These are phyloP conservation scores for Temnothorax longispinosus DNA, from an alignment of 1,140 invertebrate species.

Conservation along the genomic window DNA sequence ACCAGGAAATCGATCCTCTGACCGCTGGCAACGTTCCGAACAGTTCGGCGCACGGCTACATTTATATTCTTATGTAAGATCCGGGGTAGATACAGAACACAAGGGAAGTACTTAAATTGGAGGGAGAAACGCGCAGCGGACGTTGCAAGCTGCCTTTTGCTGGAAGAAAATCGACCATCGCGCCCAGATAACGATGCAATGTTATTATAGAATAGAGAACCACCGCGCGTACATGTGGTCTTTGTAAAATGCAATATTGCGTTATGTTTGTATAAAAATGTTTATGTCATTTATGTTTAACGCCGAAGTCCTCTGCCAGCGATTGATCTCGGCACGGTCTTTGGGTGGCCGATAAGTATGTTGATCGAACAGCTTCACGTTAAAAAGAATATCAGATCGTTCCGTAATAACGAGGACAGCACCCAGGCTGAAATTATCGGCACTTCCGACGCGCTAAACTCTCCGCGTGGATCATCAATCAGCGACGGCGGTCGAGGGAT, in stretches of 20 bases:
- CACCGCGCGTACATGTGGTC: neutral
- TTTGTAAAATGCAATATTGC: neutral
- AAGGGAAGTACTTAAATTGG: conserved; percentile 63
- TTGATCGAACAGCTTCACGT: conserved; percentile 38
- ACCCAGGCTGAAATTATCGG: conserved; percentile 73
- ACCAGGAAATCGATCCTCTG: conserved; percentile 71
- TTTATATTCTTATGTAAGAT: conserved; percentile 77
- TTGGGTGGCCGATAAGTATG: conserved; percentile 60
- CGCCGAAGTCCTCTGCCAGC: neutral
- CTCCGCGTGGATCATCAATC: conserved; percentile 68
- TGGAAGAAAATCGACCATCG: conserved; percentile 7
- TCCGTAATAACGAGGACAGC: conserved; percentile 70
- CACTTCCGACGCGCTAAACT: conserved; percentile 76
- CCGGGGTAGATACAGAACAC: conserved; percentile 70
- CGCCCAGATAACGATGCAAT: conserved; percentile 10
- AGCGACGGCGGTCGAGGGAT: conserved; percentile 49
- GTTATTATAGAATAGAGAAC: conserved; percentile 30
- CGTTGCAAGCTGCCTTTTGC: conserved; percentile 68
- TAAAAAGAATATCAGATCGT: conserved; percentile 62
- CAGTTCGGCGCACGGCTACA: conserved; percentile 68
- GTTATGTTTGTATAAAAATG: conserved; percentile 17
- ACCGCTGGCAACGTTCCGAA: conserved; percentile 68
- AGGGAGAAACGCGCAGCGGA: conserved; percentile 22
- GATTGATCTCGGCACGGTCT: conserved; percentile 36
- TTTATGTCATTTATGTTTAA: neutral